Base-by-base conservation (phyloP, 2,113 vertebrate species). In the Genyomyrus donnyi region DNA sequence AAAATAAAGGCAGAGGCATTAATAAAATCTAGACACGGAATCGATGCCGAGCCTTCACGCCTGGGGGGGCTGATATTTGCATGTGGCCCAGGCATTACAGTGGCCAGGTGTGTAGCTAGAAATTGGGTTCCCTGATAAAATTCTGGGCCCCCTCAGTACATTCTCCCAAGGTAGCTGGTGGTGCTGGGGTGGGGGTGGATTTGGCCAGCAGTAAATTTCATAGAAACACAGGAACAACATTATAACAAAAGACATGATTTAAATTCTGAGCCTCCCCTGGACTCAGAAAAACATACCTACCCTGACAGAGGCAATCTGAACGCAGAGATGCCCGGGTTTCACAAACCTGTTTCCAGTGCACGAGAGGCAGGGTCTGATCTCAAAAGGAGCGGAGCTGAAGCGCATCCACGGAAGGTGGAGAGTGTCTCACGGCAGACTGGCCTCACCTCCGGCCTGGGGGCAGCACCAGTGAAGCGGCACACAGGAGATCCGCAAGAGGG, bases 401-500 rank as follows among this genome's bases (percentile, higher is more conserved):
- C 10, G 15, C 35, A 27, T 19, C 9, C 27, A 27, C 21, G 5
- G 39, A 56, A 46, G 21, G 17, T 62, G 52, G 19, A 56, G 52
- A 9, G 8, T 5, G 13, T 31, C 49, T 85, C 10, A 7, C 8
- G 8, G 3, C 31, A 48, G 35, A 8, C 19, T 19, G 45, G 31
- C 19, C 35, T 50, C 35, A 85, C 21, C 11, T 3, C 21, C 13
- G 53, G 50, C 24, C 2, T 42, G 39, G 39, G 39, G 2, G 31
- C 56, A 53, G 83, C 27, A 9, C 39, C 56, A 88, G 53, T 84
- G 39, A 53, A 86, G 46, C 19, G n/a, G 53, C 42, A 89, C 85
- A 58, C 10, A 58, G 91, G 9, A 74, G 80, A 27, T 87, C 87
- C 84, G 90, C 70, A 45, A 39, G 77, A 31, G 21, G 74, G 66